These are phyloP conservation scores for Protobothrops flavoviridis DNA, from an alignment of 2,113 vertebrate species.

Conservation along the genomic window DNA sequence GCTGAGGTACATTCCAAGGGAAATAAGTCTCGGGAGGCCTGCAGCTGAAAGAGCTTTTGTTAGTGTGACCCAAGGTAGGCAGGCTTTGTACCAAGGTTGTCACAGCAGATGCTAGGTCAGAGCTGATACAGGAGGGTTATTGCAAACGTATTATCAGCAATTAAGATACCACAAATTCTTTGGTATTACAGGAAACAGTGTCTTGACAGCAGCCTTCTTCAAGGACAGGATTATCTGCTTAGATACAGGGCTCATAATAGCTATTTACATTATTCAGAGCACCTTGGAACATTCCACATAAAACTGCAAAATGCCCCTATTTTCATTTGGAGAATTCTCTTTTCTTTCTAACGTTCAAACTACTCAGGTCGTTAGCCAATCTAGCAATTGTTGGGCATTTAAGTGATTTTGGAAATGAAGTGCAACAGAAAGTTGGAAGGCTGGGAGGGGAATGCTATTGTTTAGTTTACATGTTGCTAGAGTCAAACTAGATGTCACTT, in stretches of 20 bases:
- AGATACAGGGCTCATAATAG: not conserved
- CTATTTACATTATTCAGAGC: constrained; percentile 6
- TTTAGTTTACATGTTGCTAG: not conserved
- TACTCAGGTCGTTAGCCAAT: not conserved
- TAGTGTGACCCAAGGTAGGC: not conserved
- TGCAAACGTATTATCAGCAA: constrained; percentile 28
- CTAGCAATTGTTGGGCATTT: not conserved
- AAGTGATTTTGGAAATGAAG: not conserved
- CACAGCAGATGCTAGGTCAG: not conserved
- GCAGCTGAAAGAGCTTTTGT: not conserved
- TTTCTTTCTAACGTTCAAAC: not conserved
- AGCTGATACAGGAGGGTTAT: not conserved
- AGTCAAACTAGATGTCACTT: not conserved
- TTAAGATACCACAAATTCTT: constrained; percentile 36
- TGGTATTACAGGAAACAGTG: constrained; percentile 28
- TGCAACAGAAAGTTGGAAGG: not conserved
- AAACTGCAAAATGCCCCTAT: not conserved
- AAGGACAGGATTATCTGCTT: constrained; percentile 17
- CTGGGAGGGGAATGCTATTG: not conserved
- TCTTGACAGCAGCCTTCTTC: constrained; percentile 28
- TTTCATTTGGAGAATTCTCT: not conserved
- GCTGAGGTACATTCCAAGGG: not conserved
- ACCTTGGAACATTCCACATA: constrained; percentile 7
- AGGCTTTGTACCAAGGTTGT: not conserved
- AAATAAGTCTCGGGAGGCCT: not conserved